phyloP scores from a whole-genome alignment of 2,797 vertebrate genomes.

The Pelochelys cantorii region DNA sequence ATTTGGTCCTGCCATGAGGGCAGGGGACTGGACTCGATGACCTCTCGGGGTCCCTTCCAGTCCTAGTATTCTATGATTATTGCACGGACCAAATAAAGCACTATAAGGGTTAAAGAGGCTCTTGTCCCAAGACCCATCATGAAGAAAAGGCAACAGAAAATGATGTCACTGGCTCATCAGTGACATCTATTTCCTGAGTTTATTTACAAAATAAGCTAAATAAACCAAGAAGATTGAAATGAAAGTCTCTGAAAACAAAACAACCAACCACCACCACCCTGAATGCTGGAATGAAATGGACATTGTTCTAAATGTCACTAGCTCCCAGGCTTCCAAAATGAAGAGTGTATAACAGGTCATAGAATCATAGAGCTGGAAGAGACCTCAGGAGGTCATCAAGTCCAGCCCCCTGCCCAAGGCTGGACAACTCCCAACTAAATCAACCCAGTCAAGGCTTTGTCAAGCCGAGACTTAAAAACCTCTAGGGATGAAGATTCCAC shows the following conservation, averaged over 20 bases:
- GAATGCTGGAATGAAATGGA: neutral
- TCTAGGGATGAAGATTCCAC: too few species aligned
- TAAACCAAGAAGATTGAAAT: neutral
- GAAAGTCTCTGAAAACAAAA: neutral
- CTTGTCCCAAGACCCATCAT: neutral
- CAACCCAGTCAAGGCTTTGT: too few species aligned
- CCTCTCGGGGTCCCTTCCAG: too few species aligned
- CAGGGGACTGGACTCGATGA: too few species aligned
- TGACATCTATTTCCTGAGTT: neutral
- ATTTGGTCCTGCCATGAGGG: too few species aligned
- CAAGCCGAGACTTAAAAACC: too few species aligned
- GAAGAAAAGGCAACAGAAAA: neutral
- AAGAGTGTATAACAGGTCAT: neutral
- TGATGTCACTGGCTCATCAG: neutral
- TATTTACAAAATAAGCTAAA: neutral
- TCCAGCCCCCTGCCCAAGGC: too few species aligned
- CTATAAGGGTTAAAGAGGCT: neutral
- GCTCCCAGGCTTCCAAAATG: neutral
- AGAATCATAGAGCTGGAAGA: too few species aligned
- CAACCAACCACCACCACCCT: neutral
- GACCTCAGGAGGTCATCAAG: too few species aligned
- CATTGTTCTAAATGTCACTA: too few species aligned
- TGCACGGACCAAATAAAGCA: neutral
- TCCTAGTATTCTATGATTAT: too few species aligned
- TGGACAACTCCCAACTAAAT: too few species aligned